Evolutionary conservation across 1,140 invertebrate genomes (phyloP), one percentile per base, ranked within the genome.

Genomic region (Temnothorax longispinosus): DNA sequence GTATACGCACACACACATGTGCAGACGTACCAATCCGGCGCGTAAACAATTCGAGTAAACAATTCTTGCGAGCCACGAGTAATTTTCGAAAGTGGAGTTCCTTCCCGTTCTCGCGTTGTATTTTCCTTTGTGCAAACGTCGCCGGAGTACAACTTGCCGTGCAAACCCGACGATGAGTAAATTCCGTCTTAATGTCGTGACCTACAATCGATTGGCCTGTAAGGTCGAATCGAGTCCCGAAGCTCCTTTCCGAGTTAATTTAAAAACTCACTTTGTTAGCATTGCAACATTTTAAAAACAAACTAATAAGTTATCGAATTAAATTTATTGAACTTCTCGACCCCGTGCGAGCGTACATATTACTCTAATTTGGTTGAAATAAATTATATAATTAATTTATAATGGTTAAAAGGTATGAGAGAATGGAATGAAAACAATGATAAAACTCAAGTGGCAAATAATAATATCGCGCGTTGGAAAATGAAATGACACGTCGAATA

Each of bases 41-140:
- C 69, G 62, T 67, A 85, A 86, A 67, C 89, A 86, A 89, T 89
- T 87, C 44, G 32, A 62, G 69, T 38, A 84, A 84, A 67, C 88
- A 86, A 89, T 87, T 77, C 88, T 84, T 78, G 81, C 69, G 85
- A 87, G 87, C 67, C 58, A 87, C 78, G 78, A 78, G 80, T 90
- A 90, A 90, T 90, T 89, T 89, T 38, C 74, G 74, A 90, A 85
- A 90, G 89, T 87, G 80, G 74, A 89, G n/a, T 56, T 50, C 27
- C 77, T 38, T 87, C 60, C 58, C 47, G 54, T 60, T 89, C 64
- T 78, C 74, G 52, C 69, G 69, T 13, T 74, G 80, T 75, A 74
- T 82, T 82, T 82, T 82, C 54, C 80, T 84, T 84, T 75, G 41
- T 44, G 41, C 58, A 84, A 74, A 84, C 69, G 80, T 74, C 80